phyloP scores from a whole-genome alignment of 1,140 invertebrate species.

The Drosophila oshimai region DNA sequence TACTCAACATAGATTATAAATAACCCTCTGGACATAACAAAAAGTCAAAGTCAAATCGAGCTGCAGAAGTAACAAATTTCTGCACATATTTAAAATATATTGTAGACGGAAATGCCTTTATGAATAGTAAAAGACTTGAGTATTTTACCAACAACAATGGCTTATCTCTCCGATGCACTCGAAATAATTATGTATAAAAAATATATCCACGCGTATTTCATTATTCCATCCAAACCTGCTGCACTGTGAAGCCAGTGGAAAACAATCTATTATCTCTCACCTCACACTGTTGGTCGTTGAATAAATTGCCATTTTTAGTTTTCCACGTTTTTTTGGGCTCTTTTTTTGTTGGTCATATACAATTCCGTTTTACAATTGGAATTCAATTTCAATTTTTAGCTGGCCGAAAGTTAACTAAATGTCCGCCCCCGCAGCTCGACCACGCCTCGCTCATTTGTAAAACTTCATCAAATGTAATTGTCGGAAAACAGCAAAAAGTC shows the following conservation, averaged over 20 bases:
- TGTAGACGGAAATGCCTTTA: not conserved
- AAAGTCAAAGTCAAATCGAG: not conserved
- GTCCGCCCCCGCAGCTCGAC: conserved; percentile 26
- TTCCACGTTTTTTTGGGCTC: not conserved
- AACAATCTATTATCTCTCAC: conserved; percentile 13
- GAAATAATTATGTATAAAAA: conserved; percentile 16
- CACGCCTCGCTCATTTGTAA: conserved; percentile 50
- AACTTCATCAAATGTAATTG: conserved; percentile 54
- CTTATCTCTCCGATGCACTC: not conserved
- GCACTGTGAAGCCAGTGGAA: conserved; percentile 1
- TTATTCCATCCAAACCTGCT: not conserved
- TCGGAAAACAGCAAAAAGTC: conserved; percentile 51
- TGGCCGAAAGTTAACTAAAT: conserved; percentile 45
- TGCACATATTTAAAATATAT: not conserved
- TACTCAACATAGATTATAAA: not conserved
- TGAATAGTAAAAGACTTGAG: not conserved
- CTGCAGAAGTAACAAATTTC: not conserved
- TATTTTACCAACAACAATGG: not conserved
- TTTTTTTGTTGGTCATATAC: conserved; percentile 9
- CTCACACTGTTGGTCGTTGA: not conserved
- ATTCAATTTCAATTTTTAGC: conserved; percentile 51
- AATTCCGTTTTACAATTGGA: conserved; percentile 55
- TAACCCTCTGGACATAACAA: not conserved
- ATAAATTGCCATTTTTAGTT: conserved; percentile 18
- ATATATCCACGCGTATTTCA: not conserved